Evolutionary conservation across 2,113 vertebrate genomes (phyloP).

Genomic region (Mustela lutreola): DNA sequence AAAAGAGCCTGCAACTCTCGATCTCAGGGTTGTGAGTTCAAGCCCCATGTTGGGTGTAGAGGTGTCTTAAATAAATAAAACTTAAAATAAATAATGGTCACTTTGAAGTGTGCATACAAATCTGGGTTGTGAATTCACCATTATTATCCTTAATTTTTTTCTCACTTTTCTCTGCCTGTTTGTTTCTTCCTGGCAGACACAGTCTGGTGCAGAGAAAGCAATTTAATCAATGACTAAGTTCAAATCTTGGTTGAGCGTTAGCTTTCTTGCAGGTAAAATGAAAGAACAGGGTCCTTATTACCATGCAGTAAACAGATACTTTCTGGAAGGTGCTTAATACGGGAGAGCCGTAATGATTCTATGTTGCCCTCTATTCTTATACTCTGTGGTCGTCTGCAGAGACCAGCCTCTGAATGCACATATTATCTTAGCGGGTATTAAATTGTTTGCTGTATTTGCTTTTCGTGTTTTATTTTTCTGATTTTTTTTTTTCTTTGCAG

Average conservation of each 20-base stretch:
- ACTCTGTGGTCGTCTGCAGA: not conserved
- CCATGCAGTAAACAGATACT: not conserved
- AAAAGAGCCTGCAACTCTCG: not conserved
- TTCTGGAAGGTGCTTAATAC: not conserved
- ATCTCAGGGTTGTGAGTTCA: not conserved
- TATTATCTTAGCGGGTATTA: not conserved
- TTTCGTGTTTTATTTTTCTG: not conserved
- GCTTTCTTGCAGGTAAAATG: not conserved
- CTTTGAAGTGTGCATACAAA: not conserved
- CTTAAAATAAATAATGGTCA: not conserved
- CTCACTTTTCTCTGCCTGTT: not conserved
- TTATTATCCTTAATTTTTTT: not conserved
- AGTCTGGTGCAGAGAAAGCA: not conserved
- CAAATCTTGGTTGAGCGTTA: not conserved
- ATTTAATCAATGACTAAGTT: not conserved
- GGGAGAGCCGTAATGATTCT: not conserved
- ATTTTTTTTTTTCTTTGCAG: not conserved
- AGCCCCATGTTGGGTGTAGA: not conserved
- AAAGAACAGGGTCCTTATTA: not conserved
- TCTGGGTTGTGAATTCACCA: not conserved
- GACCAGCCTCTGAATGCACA: not conserved
- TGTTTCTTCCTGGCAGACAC: not conserved
- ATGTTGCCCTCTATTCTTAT: not conserved
- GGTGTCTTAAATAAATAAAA: not conserved
- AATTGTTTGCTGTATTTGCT: not conserved